These are phyloP conservation scores for Bombus sibiricus DNA, from an alignment of 1,140 invertebrate species.

Conservation along the genomic window DNA sequence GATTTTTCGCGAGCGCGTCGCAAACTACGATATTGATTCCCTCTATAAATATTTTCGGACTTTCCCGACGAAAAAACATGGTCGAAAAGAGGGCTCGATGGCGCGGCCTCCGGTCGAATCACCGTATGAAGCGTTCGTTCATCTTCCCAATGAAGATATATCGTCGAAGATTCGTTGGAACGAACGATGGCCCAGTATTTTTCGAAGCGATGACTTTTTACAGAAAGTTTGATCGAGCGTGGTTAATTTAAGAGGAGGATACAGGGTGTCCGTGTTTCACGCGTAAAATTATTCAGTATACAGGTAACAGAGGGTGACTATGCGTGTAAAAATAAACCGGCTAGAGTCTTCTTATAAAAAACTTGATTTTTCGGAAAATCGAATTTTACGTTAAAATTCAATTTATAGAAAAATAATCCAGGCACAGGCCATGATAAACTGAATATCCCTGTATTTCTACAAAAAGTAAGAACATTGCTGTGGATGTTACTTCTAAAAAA, in stretches of 20 bases:
- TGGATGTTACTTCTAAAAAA: too few species aligned
- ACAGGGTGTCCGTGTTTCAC: background rate
- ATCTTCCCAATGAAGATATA: constrained; percentile 38
- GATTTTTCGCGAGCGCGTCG: constrained; percentile 58
- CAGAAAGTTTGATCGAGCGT: background rate
- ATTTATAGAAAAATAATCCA: too few species aligned
- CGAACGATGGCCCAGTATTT: background rate
- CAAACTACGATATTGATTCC: constrained; percentile 61
- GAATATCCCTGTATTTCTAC: too few species aligned
- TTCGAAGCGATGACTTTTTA: background rate
- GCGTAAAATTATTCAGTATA: too few species aligned
- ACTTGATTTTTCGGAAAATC: too few species aligned
- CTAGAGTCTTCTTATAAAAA: too few species aligned
- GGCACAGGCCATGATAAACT: too few species aligned
- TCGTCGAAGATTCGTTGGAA: background rate
- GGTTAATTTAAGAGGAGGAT: background rate
- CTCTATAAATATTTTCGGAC: constrained; percentile 53
- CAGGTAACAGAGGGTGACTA: too few species aligned
- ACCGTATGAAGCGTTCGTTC: constrained; percentile 1
- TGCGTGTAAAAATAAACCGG: too few species aligned
- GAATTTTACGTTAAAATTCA: too few species aligned
- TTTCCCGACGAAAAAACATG: constrained; percentile 4
- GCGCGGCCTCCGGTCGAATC: background rate
- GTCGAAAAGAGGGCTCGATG: background rate
- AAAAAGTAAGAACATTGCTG: too few species aligned